Evolutionary conservation across 2,113 vertebrate species (phyloP).

Genomic region (Clarias batrachus): DNA sequence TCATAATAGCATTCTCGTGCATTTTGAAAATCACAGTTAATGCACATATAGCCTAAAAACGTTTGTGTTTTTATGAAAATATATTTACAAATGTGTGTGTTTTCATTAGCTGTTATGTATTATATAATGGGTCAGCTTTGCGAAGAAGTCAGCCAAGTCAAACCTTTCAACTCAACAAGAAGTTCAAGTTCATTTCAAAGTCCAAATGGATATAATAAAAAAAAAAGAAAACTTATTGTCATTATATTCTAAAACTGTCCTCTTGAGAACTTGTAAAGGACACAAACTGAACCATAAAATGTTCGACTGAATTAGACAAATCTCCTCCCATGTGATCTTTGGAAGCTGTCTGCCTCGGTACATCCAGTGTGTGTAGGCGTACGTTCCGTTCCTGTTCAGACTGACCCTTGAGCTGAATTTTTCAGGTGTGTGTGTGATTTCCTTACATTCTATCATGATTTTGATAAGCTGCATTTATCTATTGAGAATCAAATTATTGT

Average conservation of each 20-base stretch:
- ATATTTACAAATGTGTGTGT: not conserved
- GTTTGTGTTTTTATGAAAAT: not conserved
- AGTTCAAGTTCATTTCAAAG: not conserved
- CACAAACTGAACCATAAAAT: not conserved
- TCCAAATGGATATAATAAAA: not conserved
- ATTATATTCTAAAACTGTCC: not conserved
- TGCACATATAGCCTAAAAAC: not conserved
- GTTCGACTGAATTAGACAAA: slow-evolving; percentile 15
- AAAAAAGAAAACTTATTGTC: not conserved
- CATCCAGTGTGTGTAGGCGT: slow-evolving; percentile 7
- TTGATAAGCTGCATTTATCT: not conserved
- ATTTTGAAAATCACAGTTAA: not conserved
- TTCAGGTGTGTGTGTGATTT: slow-evolving; percentile 35
- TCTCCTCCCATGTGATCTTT: slow-evolving; percentile 69
- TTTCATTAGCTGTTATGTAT: not conserved
- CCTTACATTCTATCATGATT: not conserved
- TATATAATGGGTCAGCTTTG: not conserved
- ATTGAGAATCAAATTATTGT: not conserved
- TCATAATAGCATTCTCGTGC: not conserved
- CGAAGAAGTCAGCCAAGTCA: not conserved
- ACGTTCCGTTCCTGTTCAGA: not conserved
- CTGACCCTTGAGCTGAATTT: slow-evolving; percentile 19
- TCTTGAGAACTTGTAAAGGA: slow-evolving; percentile 2
- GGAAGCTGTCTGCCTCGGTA: slow-evolving; percentile 36
- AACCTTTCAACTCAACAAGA: not conserved